Evolutionary conservation across 2,888 invertebrate genomes (phyloP), one percentile per base, ranked within the genome.

Genomic region (Amphipyra tragopoginis): DNA sequence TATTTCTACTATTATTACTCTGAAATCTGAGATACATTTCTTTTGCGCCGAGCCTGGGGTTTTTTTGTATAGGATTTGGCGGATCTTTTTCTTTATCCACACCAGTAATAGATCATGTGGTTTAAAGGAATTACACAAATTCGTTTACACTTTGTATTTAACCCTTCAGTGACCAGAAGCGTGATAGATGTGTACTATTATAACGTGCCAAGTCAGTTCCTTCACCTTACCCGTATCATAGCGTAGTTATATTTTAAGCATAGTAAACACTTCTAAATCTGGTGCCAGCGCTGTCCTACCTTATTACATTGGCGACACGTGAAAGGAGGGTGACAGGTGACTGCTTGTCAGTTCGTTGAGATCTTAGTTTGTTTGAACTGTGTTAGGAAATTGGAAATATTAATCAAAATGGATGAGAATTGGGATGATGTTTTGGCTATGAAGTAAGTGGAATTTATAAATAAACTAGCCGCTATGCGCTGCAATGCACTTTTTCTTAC

Each of bases 321-420:
- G 75, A 77, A 67, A 72, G 26, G 65, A 80, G 67, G 75, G 66
- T 81, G 80, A 77, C 79, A 77, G 75, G 67, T 78, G 79, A 81
- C 72, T 58, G 7, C 45, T 49, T 56, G 64, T 72, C 72, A 54
- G 36, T 29, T 8, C 7, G 14, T 29, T 38, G 26, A 38, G 36
- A 65, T 63, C 52, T 54, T 33, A 36, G 48, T 39, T 21, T n/a
- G 38, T 62, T 51, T 48, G 47, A 64, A 64, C 21, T 53, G n/a
- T 45, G 33, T 52, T 39, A n/a, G 34, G 33, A 58, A 49, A 44
- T 15, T 33, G 26, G 15, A 3, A 44, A 52, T 13, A 63, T 67
- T 40, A 33, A 56, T 61, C 49, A 66, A 50, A 21, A 10, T 34
- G 4, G 5, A 10, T 4, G 10, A 21, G 26, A 52, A 26, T 38